These are phyloP conservation scores for Chloromyia formosa DNA, from an alignment of 2,888 invertebrate genomes.

Conservation along the genomic window DNA sequence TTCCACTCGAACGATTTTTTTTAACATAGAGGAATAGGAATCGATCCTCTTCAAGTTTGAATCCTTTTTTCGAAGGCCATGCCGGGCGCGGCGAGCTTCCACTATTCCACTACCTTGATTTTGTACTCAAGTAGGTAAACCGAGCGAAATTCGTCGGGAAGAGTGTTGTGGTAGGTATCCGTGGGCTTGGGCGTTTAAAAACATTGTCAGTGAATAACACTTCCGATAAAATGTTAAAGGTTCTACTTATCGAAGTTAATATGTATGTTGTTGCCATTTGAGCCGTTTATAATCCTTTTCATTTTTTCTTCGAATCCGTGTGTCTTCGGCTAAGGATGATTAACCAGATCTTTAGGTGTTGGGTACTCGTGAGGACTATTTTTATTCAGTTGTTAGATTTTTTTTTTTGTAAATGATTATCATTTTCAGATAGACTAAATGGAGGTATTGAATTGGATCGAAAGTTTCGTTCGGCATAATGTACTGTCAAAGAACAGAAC, in stretches of 20 bases:
- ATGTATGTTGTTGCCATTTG: conserved; percentile 3
- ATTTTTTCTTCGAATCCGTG: conserved; percentile 8
- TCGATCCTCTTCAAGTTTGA: conserved; percentile 18
- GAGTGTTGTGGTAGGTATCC: background rate
- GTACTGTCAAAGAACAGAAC: no score
- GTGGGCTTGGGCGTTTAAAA: conserved; percentile 32
- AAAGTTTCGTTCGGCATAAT: no score
- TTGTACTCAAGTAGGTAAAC: no score
- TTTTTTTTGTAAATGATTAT: no score
- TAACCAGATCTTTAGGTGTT: background rate
- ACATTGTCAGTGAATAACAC: conserved; percentile 4
- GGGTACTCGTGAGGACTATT: no score
- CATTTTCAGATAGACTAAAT: no score
- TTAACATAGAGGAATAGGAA: conserved; percentile 26
- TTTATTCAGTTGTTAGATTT: no score
- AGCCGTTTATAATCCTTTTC: conserved; percentile 16
- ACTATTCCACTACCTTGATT: no score
- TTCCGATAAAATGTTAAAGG: conserved; percentile 26
- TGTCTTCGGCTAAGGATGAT: conserved; percentile 3
- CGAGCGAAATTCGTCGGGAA: no score
- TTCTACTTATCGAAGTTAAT: conserved; percentile 27
- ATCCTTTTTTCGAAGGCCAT: background rate
- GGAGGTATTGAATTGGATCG: no score
- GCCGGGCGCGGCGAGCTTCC: no score
- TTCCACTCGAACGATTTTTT: conserved; percentile 37